These are phyloP conservation scores for Amorpha juglandis DNA, from an alignment of 2,888 invertebrate genomes.

Conservation along the genomic window DNA sequence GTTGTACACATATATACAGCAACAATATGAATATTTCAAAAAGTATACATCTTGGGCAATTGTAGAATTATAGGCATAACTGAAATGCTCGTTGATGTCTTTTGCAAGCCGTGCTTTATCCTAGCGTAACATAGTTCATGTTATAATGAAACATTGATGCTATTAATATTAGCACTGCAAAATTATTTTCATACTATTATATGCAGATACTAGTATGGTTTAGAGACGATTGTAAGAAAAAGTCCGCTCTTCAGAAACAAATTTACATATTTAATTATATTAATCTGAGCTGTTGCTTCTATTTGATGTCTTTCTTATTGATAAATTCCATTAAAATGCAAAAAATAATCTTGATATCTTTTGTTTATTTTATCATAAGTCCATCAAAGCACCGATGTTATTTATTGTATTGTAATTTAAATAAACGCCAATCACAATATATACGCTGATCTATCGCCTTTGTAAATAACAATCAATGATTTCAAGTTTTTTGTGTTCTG, in stretches of 20 bases:
- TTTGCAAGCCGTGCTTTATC: not conserved
- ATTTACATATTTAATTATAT: constrained; percentile 17
- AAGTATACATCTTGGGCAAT: not conserved
- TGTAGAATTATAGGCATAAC: too few relatives aligned
- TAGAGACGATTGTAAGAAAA: not conserved
- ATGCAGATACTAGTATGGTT: not conserved
- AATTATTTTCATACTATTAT: not conserved
- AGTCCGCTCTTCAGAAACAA: not conserved
- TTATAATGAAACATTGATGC: too few relatives aligned
- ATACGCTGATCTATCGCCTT: not conserved
- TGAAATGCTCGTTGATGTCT: constrained; percentile 21
- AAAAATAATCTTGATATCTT: constrained; percentile 4
- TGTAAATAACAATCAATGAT: not conserved
- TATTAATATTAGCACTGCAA: not conserved
- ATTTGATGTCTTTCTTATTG: not conserved
- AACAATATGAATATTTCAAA: not conserved
- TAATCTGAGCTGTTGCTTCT: not conserved
- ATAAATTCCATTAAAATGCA: not conserved
- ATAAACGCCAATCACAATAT: not conserved
- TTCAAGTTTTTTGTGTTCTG: not conserved
- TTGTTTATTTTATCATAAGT: constrained; percentile 17
- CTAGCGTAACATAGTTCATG: not conserved
- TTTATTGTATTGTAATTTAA: not conserved
- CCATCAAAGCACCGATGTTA: not conserved
- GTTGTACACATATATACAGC: too few relatives aligned